Evolutionary conservation across 2,113 vertebrate species (phyloP), one percentile per base, ranked within the genome.

Genomic region (Takifugu flavidus): DNA sequence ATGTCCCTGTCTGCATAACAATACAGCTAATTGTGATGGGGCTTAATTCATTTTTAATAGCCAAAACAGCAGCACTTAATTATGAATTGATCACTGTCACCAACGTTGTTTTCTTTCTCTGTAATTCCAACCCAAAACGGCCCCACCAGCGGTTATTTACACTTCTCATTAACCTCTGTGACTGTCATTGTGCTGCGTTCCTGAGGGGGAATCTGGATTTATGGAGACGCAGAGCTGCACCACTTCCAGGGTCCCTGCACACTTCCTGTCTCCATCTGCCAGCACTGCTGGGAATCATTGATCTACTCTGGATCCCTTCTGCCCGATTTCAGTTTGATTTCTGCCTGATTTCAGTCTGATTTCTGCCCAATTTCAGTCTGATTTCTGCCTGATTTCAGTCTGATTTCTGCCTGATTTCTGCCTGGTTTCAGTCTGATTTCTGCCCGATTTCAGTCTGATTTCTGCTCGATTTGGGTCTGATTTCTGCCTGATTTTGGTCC

Each of bases 111-210:
- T 27, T 25, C 65, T 58, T 67, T 79, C 73, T 67, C 46, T 67
- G 73, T 77, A 86, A 77, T 74, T 72, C 82, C 84, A 82, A 86
- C 84, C 77, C 90, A 61, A 89, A 93, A 90, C 87, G 70, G 79
- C 81, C 82, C 46, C 53, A 79, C 74, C 86, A 87, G 82, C 86
- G 82, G 87, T 91, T 92, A 93, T 93, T 93, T 92, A 91, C 87
- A 72, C 84, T 84, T 82, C 87, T 91, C 89, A 92, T 95, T 94
- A 93, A 88, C 88, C 91, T 86, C 74, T 82, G 75, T 91, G 86
- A 86, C 20, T 20, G 20, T 20, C 20, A 20, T 20, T 20, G 20
- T 20, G 77, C 91, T 81, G 82, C 91, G 82, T 81, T 86, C 89
- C 80, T 90, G 85, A 76, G 34, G 82, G 86, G 85, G 82, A 89